Base-by-base conservation (phyloP, 2,113 vertebrate genomes). In the Paralichthys olivaceus region DNA sequence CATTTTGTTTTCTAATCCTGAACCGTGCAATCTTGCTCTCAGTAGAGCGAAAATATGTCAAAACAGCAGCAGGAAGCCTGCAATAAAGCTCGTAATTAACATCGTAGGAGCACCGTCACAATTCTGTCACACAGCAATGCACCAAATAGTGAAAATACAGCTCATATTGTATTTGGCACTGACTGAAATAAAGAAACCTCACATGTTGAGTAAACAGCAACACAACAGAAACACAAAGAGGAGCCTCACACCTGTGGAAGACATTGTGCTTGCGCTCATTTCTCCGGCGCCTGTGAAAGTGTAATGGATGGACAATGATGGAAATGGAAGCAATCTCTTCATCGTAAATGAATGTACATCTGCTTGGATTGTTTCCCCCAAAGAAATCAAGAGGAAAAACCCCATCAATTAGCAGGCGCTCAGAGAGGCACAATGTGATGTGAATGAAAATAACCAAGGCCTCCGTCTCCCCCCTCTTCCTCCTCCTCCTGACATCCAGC, bases 331-430 rank as follows among this genome's bases (percentile, higher is more conserved):
- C 88, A 89, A 90, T 92, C 87, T 88, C 81, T 87, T 88, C 86
- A 85, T 83, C 71, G 69, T 77, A 88, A 83, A 86, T 88, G 79
- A 88, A 90, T 89, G 83, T 92, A 90, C 88, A 93, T 82, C 85
- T 90, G 86, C 78, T 85, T 12, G 79, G 81, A 90, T 90, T 87
- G 86, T 91, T 92, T 91, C 76, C 90, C 56, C 81, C 62, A 80
- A 86, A 90, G 85, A 92, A 92, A 89, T 87, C 69, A 85, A 79
- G 78, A 83, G 81, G 78, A 87, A 89, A 87, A 88, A 79, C 73
- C 80, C 72, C 77, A 84, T 90, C 80, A 89, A 92, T 90, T 90
- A 92, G 74, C 76, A 56, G 54, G 57, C 81, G 22, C 75, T 81
- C 76, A 80, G 70, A 82, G 61, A 85, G 70, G 79, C 85, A 67